phyloP scores from a whole-genome alignment of 2,888 invertebrate species.

The Melieria crassipennis region DNA sequence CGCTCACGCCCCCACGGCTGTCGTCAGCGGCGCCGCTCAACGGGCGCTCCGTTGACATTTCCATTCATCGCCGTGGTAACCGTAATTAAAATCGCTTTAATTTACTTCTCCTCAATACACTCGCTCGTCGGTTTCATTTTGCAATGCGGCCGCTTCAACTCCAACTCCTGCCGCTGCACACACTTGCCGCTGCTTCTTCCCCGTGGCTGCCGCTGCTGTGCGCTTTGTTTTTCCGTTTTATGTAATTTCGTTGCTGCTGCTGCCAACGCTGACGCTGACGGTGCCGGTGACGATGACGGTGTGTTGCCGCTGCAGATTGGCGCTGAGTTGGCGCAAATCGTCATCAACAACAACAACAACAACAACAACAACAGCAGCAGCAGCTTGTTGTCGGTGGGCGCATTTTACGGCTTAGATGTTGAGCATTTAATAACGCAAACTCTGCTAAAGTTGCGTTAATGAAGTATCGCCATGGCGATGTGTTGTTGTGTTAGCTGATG shows the following conservation, averaged over 20 bases:
- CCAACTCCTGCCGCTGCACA: slow-evolving; percentile 1
- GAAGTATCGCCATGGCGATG: slow-evolving; percentile 59
- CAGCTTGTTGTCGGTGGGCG: neutral
- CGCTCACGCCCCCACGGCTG: slow-evolving; percentile 41
- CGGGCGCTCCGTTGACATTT: slow-evolving; percentile 53
- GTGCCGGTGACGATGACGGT: too few species aligned
- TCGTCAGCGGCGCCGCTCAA: slow-evolving; percentile 19
- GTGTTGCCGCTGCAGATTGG: too few species aligned
- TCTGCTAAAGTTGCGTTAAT: slow-evolving; percentile 54
- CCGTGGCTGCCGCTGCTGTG: neutral
- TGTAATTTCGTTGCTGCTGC: too few species aligned
- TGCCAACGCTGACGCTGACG: too few species aligned
- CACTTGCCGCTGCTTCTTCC: neutral
- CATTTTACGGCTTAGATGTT: slow-evolving; percentile 20
- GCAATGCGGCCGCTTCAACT: neutral
- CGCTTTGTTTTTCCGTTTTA: neutral
- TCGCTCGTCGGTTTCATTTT: slow-evolving; percentile 32
- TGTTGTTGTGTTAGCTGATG: neutral
- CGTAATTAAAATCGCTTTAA: slow-evolving; percentile 62
- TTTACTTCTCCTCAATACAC: slow-evolving; percentile 54
- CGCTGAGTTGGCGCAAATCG: too few species aligned
- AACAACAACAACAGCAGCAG: too few species aligned
- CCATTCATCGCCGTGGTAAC: slow-evolving; percentile 60
- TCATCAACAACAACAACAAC: too few species aligned
- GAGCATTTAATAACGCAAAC: slow-evolving; percentile 54